Percentiles rank a stretch among this genome's conserved stretches.
These are phyloP conservation scores for Eilema sororculum DNA, from an alignment of 2,888 invertebrate genomes.

Conservation along the genomic window DNA sequence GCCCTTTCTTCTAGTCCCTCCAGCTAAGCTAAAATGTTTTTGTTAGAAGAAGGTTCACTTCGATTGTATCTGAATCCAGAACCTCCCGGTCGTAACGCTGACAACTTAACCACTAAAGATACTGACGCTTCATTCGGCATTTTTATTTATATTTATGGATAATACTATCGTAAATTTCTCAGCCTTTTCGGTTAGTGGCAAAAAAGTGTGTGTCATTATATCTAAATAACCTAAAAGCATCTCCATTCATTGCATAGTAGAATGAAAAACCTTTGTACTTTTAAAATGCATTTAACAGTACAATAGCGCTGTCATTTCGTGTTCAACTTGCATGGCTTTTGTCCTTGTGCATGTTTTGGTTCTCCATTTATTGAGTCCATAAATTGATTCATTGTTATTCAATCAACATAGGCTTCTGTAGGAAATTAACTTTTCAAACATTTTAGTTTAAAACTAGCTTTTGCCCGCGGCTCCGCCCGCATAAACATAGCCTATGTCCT, in stretches of 20 bases:
- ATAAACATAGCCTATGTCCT: too few species aligned
- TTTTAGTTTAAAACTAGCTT: constrained; percentile 19
- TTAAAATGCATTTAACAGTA: constrained; percentile 55
- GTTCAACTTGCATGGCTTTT: constrained; percentile 36
- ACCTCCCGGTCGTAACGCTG: too few species aligned
- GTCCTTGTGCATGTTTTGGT: constrained; percentile 37
- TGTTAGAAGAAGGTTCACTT: background rate
- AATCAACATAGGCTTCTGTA: constrained; percentile 23
- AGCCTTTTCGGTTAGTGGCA: too few species aligned
- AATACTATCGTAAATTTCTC: too few species aligned
- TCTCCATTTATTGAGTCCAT: constrained; percentile 51
- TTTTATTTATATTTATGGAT: too few species aligned
- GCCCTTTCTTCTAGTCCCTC: too few species aligned
- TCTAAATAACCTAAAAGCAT: constrained; percentile 21
- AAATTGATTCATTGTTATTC: constrained; percentile 63
- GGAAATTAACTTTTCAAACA: constrained; percentile 50
- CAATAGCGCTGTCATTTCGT: constrained; percentile 50
- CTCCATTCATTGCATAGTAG: constrained; percentile 16
- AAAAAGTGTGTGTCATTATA: background rate
- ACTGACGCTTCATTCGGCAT: too few species aligned
- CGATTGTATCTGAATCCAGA: too few species aligned
- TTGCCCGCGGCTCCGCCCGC: too few species aligned
- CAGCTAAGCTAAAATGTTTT: background rate
- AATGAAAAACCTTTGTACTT: constrained; percentile 34
- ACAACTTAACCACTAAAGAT: too few species aligned